Base-by-base conservation (phyloP, 2,797 vertebrate genomes). In the Pangasius mekongensis region DNA sequence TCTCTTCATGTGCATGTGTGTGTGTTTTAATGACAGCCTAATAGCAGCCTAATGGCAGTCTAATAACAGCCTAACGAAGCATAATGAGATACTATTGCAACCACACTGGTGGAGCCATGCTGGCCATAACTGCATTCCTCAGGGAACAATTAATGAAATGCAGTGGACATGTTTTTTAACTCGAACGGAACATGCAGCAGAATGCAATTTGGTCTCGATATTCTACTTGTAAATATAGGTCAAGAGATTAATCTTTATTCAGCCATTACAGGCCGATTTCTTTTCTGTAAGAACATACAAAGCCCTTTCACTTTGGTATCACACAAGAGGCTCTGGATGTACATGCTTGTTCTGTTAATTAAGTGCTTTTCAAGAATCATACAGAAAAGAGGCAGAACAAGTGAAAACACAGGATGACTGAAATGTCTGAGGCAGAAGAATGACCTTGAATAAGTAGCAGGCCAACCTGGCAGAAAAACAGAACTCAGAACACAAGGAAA, bases 1-100 rank as follows among this genome's bases (percentile, higher is more conserved):
- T 30, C 24, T 60, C n/a, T 67, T 62, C 13, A 24, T 77, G 74
- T 77, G 47, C 11, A 14, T 33, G 27, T 64, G 82, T 33, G 24
- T 73, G 67, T 86, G 66, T 58, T 76, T n/a, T 78, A 77, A 81
- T 77, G 73, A 69, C 62, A 81, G 74, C 36, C 81, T 90, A 89
- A 91, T 90, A 88, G 86, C 86, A 88, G 87, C 76, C 33, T 90
- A 92, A 91, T 91, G 89, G 66, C 73, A 85, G 83, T 85, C 73
- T 88, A 91, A 90, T 90, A 89, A 87, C 88, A 90, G 88, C 52
- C 86, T 85, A 85, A 86, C 49, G 4, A 78, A 87, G 64, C 82
- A 86, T 91, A 91, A 92, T 90, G 88, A 90, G 87, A 84, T 81
- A 76, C 78, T 39, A 24, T 60, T 56, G 27, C 89, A 89, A 81